Percentiles rank a stretch among this genome's conserved stretches.
These are phyloP conservation scores for Samia ricini DNA, from an alignment of 1,140 invertebrate species.

Conservation along the genomic window DNA sequence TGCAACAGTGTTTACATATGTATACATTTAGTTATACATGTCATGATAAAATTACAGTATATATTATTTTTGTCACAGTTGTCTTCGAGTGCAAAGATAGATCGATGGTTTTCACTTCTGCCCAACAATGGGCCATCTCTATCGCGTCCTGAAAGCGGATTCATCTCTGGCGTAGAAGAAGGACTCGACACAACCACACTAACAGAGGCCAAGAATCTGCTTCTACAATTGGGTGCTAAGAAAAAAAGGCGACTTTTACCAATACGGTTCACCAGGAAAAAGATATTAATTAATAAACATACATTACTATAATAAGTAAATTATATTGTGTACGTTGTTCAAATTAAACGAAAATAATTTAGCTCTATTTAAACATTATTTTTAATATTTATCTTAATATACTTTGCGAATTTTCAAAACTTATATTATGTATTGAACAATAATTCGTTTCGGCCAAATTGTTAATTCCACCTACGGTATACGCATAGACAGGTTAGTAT, in stretches of 20 bases:
- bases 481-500: too few species aligned
- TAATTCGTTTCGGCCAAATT: too few species aligned
- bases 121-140: slow-evolving; percentile 79
- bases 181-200: slow-evolving; percentile 61
- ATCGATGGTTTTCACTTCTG: slow-evolving; percentile 84
- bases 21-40: background rate
- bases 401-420: background rate
- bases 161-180: slow-evolving; percentile 81
- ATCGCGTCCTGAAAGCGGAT: slow-evolving; percentile 85
- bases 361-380: too few species aligned
- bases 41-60: background rate
- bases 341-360: slow-evolving; percentile 10
- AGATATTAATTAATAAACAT: slow-evolving; percentile 63
- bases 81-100: slow-evolving; percentile 84
- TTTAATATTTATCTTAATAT: background rate
- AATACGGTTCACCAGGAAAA: slow-evolving; percentile 81
- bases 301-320: slow-evolving; percentile 49
- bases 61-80: slow-evolving; percentile 68
- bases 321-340: slow-evolving; percentile 17
- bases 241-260: slow-evolving; percentile 82
- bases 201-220: slow-evolving; percentile 64
- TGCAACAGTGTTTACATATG: too few species aligned
- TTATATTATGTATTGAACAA: too few species aligned
- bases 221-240: slow-evolving; percentile 82
- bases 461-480: too few species aligned